Evolutionary conservation across 2,797 vertebrate genomes (phyloP).

Genomic region (Sebastiscus tertius): DNA sequence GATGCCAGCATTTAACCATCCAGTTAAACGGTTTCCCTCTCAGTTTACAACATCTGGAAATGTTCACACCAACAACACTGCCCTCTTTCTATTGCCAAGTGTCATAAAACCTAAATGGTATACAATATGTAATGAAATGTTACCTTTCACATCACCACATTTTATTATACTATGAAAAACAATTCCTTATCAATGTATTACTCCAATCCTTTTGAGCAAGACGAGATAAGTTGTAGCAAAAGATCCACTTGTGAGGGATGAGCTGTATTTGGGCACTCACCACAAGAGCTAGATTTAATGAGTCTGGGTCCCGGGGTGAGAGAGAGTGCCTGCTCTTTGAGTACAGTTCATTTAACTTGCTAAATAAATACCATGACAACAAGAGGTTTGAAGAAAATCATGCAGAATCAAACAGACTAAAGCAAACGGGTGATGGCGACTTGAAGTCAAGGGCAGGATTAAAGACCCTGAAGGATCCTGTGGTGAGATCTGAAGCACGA

Average conservation of each 20-base stretch:
- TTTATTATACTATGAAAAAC: conserved; percentile 11
- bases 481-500: neutral
- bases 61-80: conserved; percentile 53
- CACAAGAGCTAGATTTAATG: conserved; percentile 19
- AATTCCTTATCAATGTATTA: neutral
- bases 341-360: conserved; percentile 14
- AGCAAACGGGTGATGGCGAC: conserved; percentile 24
- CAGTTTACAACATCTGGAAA: conserved; percentile 73
- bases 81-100: conserved; percentile 30
- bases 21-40: conserved; percentile 64
- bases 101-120: conserved; percentile 18
- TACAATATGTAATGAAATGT: neutral
- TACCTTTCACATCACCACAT: neutral
- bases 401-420: conserved; percentile 2
- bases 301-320: conserved; percentile 22
- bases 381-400: neutral
- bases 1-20: conserved; percentile 43
- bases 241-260: neutral
- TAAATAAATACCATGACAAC: neutral
- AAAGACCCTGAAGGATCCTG: conserved; percentile 10
- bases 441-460: conserved; percentile 49
- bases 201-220: neutral
- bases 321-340: neutral
- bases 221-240: neutral
- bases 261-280: conserved; percentile 9